Conservation (phyloP, 2,888 invertebrate species). For the Autographa pulchrina region DNA sequence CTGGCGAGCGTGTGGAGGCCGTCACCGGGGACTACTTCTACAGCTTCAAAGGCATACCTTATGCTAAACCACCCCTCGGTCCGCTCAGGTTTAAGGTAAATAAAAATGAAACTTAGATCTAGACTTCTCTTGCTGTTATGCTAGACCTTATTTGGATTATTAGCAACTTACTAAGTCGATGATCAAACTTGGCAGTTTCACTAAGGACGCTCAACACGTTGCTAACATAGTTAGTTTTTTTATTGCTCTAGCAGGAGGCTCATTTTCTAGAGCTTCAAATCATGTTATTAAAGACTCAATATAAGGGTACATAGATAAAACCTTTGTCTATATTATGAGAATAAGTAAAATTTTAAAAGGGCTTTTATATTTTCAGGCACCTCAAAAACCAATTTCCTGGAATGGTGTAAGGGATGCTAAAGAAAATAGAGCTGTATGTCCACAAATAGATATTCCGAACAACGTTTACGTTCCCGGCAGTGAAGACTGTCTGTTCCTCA, state of each 20-base stretch:
- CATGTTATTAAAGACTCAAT: too few relatives aligned
- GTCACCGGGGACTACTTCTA: slow-evolving; percentile 61
- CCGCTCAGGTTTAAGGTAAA: slow-evolving; percentile 84
- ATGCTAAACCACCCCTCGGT: slow-evolving; percentile 84
- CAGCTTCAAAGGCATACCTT: slow-evolving; percentile 84
- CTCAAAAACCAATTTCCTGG: slow-evolving; percentile 71
- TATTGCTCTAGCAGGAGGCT: too few relatives aligned
- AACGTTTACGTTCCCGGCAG: slow-evolving; percentile 54
- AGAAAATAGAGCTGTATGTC: slow-evolving; percentile 70
- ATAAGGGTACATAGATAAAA: too few relatives aligned
- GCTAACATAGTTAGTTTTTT: too few relatives aligned
- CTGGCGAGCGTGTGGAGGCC: slow-evolving; percentile 60
- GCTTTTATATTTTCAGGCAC: slow-evolving; percentile 61
- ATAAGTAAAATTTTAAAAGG: background rate
- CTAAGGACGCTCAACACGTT: too few relatives aligned
- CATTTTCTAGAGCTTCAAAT: too few relatives aligned
- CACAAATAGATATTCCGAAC: slow-evolving; percentile 67
- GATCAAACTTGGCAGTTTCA: too few relatives aligned
- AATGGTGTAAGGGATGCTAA: slow-evolving; percentile 70
- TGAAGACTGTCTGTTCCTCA: slow-evolving; percentile 74
- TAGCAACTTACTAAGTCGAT: too few relatives aligned
- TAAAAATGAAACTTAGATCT: too few relatives aligned
- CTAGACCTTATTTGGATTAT: too few relatives aligned
- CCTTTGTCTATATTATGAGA: too few relatives aligned
- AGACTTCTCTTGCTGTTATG: too few relatives aligned